Conservation (phyloP, 2,113 vertebrate genomes). For the Smithornis capensis region DNA sequence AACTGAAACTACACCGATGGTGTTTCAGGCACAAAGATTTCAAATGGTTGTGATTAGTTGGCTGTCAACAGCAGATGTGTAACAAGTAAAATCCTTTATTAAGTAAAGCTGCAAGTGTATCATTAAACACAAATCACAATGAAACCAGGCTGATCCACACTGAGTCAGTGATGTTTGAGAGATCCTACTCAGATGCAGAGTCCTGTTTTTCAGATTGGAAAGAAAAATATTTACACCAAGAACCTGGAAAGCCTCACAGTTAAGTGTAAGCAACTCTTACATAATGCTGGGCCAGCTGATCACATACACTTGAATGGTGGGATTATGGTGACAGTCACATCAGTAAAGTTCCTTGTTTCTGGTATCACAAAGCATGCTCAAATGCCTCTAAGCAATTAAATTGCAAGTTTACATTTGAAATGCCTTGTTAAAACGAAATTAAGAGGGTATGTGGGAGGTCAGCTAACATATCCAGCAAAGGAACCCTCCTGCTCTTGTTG, state of each 20-base stretch:
- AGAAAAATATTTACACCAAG: neutral
- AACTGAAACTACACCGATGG: neutral
- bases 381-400: neutral
- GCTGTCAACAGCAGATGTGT: neutral
- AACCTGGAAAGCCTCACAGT: neutral
- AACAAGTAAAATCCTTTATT: neutral
- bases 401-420: neutral
- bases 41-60: neutral
- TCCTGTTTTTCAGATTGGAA: neutral
- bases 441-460: neutral
- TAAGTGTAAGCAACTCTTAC: neutral
- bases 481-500: neutral
- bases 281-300: neutral
- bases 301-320: neutral
- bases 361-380: neutral
- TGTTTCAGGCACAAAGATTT: constrained; percentile 29
- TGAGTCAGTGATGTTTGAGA: neutral
- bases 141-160: neutral
- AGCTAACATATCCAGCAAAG: neutral
- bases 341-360: neutral
- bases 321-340: neutral
- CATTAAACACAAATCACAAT: neutral
- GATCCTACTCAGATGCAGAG: neutral
- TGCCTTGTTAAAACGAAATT: neutral
- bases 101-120: neutral